phyloP scores from a whole-genome alignment of 1,140 invertebrate species.

The Cyclargus thomasi region DNA sequence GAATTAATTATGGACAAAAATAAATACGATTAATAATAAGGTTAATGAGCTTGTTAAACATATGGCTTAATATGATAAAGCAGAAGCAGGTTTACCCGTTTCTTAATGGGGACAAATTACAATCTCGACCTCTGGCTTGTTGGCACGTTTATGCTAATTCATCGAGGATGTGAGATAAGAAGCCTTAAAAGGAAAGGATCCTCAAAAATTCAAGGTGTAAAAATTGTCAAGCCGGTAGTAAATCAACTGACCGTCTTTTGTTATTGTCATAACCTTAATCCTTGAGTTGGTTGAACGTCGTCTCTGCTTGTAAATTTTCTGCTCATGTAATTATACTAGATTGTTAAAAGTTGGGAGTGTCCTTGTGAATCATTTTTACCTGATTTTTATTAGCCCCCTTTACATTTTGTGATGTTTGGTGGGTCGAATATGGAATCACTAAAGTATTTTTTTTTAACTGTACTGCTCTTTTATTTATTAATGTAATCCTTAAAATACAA shows the following conservation, averaged over 20 bases:
- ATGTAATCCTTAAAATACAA: too few relatives aligned
- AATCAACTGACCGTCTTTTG: not conserved
- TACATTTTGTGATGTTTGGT: too few relatives aligned
- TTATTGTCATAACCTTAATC: not conserved
- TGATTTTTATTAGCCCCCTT: too few relatives aligned
- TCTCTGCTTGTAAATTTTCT: too few relatives aligned
- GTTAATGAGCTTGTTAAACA: not conserved
- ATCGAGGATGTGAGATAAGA: conserved; percentile 7
- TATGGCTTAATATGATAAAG: conserved; percentile 1
- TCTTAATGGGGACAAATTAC: conserved; percentile 11
- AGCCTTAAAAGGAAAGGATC: conserved; percentile 14
- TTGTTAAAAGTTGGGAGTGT: too few relatives aligned
- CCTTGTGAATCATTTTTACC: too few relatives aligned
- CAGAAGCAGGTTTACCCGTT: conserved; percentile 10
- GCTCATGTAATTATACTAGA: too few relatives aligned
- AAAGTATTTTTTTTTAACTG: too few relatives aligned
- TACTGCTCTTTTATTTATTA: too few relatives aligned
- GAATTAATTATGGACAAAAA: not conserved
- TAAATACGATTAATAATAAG: not conserved
- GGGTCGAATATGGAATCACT: too few relatives aligned
- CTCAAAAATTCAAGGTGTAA: not conserved
- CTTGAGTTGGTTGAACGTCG: not conserved
- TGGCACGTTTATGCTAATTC: conserved; percentile 4
- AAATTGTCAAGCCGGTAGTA: not conserved
- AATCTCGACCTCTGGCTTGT: conserved; percentile 5